phyloP scores from a whole-genome alignment of 2,113 vertebrate species.

The Hoplias malabaricus region DNA sequence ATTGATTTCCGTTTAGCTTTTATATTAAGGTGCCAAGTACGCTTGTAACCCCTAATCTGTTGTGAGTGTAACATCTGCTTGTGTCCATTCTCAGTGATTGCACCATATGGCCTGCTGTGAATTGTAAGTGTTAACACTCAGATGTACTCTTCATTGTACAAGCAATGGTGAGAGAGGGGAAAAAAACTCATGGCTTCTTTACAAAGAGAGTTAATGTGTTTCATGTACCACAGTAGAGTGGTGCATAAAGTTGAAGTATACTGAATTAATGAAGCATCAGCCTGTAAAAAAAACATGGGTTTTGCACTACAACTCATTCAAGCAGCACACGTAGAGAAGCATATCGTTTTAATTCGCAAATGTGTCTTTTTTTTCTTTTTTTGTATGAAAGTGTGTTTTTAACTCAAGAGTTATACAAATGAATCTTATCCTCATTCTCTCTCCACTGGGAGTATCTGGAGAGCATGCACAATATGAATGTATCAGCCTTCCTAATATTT shows the following conservation, averaged over 20 bases:
- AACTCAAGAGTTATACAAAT: conserved; percentile 30
- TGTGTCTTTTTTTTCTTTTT: conserved; percentile 7
- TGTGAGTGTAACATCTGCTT: conserved; percentile 48
- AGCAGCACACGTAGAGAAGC: conserved; percentile 27
- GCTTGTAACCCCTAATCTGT: conserved; percentile 39
- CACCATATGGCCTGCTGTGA: conserved; percentile 50
- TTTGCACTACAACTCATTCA: conserved; percentile 8
- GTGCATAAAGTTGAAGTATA: conserved; percentile 4
- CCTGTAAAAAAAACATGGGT: not conserved
- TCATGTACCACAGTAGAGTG: not conserved
- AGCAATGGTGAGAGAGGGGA: not conserved
- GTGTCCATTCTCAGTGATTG: conserved; percentile 37
- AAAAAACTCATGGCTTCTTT: conserved; percentile 1
- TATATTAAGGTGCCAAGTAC: conserved; percentile 69
- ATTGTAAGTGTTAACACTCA: conserved; percentile 18
- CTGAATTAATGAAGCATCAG: not conserved
- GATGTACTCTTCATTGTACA: conserved; percentile 5
- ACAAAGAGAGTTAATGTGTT: not conserved
- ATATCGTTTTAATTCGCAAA: conserved; percentile 51
- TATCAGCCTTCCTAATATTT: conserved; percentile 69
- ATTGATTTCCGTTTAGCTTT: conserved; percentile 53
- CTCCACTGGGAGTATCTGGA: conserved; percentile 41
- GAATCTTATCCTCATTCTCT: conserved; percentile 58
- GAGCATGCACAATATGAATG: conserved; percentile 74
- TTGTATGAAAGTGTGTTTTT: conserved; percentile 43